Evolutionary conservation across 2,113 vertebrate genomes (phyloP).

Genomic region (Microcebus tavaratra): DNA sequence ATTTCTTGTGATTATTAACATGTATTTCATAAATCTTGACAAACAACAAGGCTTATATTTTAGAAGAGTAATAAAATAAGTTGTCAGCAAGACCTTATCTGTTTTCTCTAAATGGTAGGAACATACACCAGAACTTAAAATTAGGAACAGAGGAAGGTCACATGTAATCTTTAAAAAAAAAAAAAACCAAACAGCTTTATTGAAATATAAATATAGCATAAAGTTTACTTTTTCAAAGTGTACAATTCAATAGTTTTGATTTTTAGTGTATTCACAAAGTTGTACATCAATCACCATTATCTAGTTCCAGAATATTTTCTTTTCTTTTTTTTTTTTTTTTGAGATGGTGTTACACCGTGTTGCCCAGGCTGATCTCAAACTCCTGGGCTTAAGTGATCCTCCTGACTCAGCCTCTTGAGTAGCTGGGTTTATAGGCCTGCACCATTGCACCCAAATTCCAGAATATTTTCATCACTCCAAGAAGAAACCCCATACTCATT

Average conservation of each 20-base stretch:
- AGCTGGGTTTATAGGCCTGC: neutral
- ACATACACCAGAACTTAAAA: constrained; percentile 3
- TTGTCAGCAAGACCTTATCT: neutral
- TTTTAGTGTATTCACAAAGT: neutral
- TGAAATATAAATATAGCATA: neutral
- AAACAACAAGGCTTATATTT: neutral
- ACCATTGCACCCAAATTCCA: neutral
- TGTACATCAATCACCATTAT: neutral
- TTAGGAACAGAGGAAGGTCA: neutral
- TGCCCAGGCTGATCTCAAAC: neutral
- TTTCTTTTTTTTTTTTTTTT: neutral
- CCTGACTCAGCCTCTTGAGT: neutral
- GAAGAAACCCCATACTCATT: neutral
- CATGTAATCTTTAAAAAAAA: neutral
- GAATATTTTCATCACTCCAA: neutral
- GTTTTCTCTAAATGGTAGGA: neutral
- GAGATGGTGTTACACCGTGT: neutral
- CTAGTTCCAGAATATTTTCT: neutral
- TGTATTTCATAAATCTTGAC: neutral
- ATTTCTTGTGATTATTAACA: constrained; percentile 26
- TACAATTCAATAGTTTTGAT: neutral
- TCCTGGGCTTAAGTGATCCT: neutral
- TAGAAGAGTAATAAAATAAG: neutral
- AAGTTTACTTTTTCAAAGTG: neutral
- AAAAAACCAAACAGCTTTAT: neutral